Evolutionary conservation across 2,113 vertebrate species (phyloP), one percentile per base, ranked within the genome.

Genomic region (Podarcis muralis): DNA sequence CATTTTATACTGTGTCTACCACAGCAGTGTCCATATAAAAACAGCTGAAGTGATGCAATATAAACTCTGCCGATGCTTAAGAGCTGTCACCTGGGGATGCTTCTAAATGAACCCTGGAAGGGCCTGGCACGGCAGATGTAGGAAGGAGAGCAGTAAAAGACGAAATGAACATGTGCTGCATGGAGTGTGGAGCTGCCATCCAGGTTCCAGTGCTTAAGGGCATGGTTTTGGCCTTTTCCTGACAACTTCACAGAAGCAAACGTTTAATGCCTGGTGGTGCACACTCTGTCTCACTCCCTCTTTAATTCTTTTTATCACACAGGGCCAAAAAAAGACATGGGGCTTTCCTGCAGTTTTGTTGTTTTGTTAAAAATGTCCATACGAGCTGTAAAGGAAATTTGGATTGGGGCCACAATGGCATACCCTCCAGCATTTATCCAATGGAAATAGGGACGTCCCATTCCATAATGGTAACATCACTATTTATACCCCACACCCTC

Each of bases 41-140:
- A 76, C 89, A 92, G 79, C 86, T 92, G 83, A 93, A 27, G 79
- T 74, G 91, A 85, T 43, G n/a, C 16, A 89, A 85, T 85, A 89
- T 84, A 89, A 81, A 90, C 0, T 80, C 90, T 88, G 0, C 5
- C 81, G 32, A 87, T 35, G 62, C 25, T 84, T 7, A 48, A 89
- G 91, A 15, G 75, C 79, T 87, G 57, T 16, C n/a, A 0, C 53
- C 72, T 74, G 77, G n/a, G 12, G 30, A 88, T 78, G 57, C 27
- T 62, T 87, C 72, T 88, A 69, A 77, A 80, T 25, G 68, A 1
- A 83, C 88, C 53, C 83, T 30, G 48, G 40, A 85, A 68, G 16
- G 92, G 23, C 1, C 4, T 11, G 15, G 5, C 0, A 53, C 80
- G 20, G 77, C 12, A 25, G 57, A 89, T 89, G 1, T 3, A 76